Base-by-base conservation (phyloP, 2,113 vertebrate genomes). In the Neotoma lepida region DNA sequence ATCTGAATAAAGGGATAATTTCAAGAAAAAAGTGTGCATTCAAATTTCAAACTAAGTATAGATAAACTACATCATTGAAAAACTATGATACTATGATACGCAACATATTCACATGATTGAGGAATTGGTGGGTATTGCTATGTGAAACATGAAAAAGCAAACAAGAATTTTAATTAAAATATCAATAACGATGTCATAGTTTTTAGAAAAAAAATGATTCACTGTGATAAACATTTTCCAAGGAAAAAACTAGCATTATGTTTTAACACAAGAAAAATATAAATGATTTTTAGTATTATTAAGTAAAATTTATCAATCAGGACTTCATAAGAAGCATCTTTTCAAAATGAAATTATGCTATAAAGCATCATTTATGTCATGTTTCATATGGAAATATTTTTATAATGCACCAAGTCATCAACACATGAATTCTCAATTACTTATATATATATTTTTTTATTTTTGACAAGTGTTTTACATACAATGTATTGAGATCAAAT, bases 131-230 rank as follows among this genome's bases (percentile, higher is more conserved):
- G 58, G 6, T 82, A 12, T 94, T 51, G 15, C 81, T 30, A 64
- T 22, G 35, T 54, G 24, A 33, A 22, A 84, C n/a, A 82, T 84
- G 9, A 90, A 63, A 76, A 81, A 76, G 15, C 2, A 74, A 88
- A 12, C 9, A 86, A 86, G 22, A 92, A 33, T 49, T 77, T 89
- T 77, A 90, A 76, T 90, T 39, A 63, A 95, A 89, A 63, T 13
- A 4, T 10, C 18, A 64, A 15, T 56, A 58, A 82, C 70, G 24
- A 80, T 49, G 44, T 17, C 88, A 35, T 8, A 80, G 46, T 44
- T 64, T 86, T 89, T 85, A 49, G 39, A 49, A 58, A 92, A 78
- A 80, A 92, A 78, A 80, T 56, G 51, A 22, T 49, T 24, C 7
- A 41, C 64, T 68, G 73, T 4, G 33, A 56, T 74, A 49, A 80